phyloP scores from a whole-genome alignment of 2,797 vertebrate genomes.

The Nasua narica region DNA sequence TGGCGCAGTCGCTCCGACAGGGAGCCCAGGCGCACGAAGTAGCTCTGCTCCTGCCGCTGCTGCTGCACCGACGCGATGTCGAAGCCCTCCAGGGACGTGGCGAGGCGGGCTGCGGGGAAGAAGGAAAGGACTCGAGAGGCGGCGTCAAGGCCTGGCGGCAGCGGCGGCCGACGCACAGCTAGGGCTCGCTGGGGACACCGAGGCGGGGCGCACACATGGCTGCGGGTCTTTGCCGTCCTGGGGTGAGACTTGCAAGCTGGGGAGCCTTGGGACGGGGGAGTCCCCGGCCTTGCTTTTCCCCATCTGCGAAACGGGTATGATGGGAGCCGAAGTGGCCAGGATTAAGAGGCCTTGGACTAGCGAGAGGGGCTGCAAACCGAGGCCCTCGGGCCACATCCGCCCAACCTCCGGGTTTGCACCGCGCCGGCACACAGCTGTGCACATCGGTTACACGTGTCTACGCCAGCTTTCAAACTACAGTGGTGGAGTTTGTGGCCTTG shows the following conservation, averaged over 20 bases:
- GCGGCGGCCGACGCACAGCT: not conserved
- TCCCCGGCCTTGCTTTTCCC: not conserved
- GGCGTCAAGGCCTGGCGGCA: not conserved
- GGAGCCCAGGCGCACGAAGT: conserved; percentile 94
- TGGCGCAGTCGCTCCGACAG: conserved; percentile 88
- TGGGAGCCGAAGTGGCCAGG: not conserved
- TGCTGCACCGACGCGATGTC: conserved; percentile 78
- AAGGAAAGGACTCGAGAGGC: not conserved
- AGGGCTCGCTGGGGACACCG: not conserved
- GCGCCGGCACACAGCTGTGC: not conserved
- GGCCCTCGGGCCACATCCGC: rapidly evolving
- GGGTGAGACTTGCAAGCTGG: rapidly evolving
- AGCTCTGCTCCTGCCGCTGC: conserved; percentile 84
- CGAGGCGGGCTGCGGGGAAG: conserved; percentile 84
- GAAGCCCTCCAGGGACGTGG: conserved; percentile 68
- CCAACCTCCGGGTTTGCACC: rapidly evolving
- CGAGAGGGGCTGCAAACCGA: not conserved
- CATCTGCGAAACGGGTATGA: not conserved
- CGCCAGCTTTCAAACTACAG: not conserved
- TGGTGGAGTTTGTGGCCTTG: not conserved
- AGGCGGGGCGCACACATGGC: too few species aligned
- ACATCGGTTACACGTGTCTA: rapidly evolving
- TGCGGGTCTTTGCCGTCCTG: rapidly evolving
- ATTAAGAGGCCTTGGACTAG: not conserved
- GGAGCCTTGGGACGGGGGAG: too few species aligned